Percentiles rank a stretch among this genome's conserved stretches.
These are phyloP conservation scores for Sebastiscus tertius DNA, from an alignment of 2,797 vertebrate genomes.

Conservation along the genomic window DNA sequence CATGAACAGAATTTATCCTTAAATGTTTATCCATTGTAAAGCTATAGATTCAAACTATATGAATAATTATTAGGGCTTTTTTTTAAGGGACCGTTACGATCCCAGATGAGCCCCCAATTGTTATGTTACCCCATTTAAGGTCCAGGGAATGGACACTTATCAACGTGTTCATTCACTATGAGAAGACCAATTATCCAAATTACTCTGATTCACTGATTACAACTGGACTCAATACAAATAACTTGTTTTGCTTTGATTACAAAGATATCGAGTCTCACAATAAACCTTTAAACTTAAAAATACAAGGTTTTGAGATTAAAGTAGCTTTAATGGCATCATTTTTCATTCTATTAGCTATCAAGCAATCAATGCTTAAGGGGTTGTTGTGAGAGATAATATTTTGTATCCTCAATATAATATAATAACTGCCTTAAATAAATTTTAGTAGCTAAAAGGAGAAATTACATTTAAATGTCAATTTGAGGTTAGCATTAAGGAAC, in stretches of 20 bases:
- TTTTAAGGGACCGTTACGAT: neutral
- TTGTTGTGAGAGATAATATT: neutral
- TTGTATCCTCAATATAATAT: too few relatives aligned
- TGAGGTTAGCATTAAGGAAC: neutral
- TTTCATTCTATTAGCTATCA: too few relatives aligned
- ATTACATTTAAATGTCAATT: neutral
- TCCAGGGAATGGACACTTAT: neutral
- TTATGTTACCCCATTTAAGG: fast-evolving
- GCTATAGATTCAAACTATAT: neutral
- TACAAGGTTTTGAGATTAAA: neutral
- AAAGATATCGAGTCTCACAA: neutral
- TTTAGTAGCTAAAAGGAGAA: neutral
- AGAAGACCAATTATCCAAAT: neutral
- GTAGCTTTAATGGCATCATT: neutral
- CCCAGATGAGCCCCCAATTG: too few relatives aligned
- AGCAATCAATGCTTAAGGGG: neutral
- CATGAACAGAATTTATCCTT: neutral
- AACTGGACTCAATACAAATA: neutral
- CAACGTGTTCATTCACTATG: neutral
- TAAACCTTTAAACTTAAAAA: neutral
- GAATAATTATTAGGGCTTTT: neutral
- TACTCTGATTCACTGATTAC: neutral
- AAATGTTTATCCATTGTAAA: neutral
- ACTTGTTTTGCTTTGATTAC: neutral
- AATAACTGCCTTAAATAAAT: neutral